These are phyloP conservation scores for Eutolmus rufibarbis DNA, from an alignment of 2,888 invertebrate genomes.

Conservation along the genomic window DNA sequence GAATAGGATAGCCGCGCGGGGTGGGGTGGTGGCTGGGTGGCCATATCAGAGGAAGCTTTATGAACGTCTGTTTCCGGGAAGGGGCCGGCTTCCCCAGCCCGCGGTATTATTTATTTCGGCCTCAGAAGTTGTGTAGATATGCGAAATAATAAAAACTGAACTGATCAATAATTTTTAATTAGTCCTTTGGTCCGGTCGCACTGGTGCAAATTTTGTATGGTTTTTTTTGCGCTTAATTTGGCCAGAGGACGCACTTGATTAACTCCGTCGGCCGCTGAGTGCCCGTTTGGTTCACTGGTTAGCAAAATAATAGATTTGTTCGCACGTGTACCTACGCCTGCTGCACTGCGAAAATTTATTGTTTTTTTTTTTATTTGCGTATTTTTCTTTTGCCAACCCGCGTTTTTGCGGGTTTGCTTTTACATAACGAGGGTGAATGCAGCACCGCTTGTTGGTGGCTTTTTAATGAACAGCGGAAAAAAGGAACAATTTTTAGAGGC, in stretches of 20 bases:
- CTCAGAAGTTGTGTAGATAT: neutral
- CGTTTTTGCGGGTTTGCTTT: neutral
- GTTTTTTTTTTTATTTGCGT: neutral
- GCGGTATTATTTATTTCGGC: neutral
- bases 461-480: neutral
- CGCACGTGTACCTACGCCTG: neutral
- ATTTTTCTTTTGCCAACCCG: neutral
- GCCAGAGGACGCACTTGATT: neutral
- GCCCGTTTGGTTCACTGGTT: neutral
- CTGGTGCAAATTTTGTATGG: slow-evolving; percentile 3
- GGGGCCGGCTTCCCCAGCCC: neutral
- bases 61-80: slow-evolving; percentile 22
- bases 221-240: neutral
- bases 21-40: neutral
- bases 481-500: neutral
- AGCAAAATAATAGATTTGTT: slow-evolving; percentile 9
- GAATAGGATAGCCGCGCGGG: neutral
- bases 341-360: neutral
- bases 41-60: slow-evolving; percentile 25
- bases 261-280: neutral
- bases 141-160: slow-evolving; percentile 13
- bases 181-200: neutral
- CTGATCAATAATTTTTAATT: slow-evolving; percentile 38
- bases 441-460: neutral
- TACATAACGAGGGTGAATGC: slow-evolving; percentile 1